Base-by-base conservation (phyloP, 1,140 invertebrate species). In the Drosophila sproati region DNA sequence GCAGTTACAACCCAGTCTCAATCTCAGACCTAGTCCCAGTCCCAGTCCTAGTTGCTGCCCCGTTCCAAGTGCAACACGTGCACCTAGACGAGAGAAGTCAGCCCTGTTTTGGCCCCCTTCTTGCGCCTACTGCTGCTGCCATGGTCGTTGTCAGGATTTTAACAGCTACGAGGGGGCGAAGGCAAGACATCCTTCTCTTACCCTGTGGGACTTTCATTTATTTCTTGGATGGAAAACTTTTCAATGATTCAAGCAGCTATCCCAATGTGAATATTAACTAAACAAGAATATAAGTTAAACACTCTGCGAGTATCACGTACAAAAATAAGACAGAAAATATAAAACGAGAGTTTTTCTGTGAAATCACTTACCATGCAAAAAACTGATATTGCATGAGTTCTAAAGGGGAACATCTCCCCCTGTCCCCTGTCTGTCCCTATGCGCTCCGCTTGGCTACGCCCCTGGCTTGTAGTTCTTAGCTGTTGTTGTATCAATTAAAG, bases 401-500 rank as follows among this genome's bases (percentile, higher is more conserved):
- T 20, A 1, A 20, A 20, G 20, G 20, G 20, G 20, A 20, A 2
- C 20, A 1, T 20, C 2, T 20, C 2, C 34, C 34, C 34, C 34
- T 43, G 1, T 1, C 10, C 10, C 2, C 2, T 2, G 2, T 2
- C 34, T 43, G 1, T 1, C 10, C 10, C 2, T 43, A 20, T 20
- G 20, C 20, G 20, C 20, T 20, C 20, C 20, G 20, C 20, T 43
- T 43, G 39, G 39, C 39, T 43, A 4, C 39, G 39, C 39, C 39
- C n/a, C 39, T 43, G 10, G 39, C n/a, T 43, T 3, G 39, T n/a
- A 43, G 39, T n/a, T 45, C 64, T 62, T 56, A 69, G 78, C 59
- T 85, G 78, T 77, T 80, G 78, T 80, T 80, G 78, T 80, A 89
- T 89, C 85, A 88, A 88, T 88, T 88, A 89, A 89, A 85, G 85